Evolutionary conservation across 2,888 invertebrate genomes (phyloP).

Genomic region (Serrognathus titanus): DNA sequence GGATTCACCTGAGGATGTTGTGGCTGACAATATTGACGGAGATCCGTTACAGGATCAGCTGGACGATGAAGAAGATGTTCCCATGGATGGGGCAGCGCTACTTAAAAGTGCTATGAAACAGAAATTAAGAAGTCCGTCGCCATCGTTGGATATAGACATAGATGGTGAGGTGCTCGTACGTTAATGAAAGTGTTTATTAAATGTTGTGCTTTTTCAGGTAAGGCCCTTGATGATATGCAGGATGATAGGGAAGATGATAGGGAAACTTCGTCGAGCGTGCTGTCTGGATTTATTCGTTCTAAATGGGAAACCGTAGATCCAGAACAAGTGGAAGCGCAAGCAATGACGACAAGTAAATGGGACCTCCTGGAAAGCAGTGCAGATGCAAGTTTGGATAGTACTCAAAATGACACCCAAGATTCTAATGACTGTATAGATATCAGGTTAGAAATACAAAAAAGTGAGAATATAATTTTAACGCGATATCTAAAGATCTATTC

Average conservation of each 20-base stretch:
- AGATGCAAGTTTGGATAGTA: constrained; percentile 46
- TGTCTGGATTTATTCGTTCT: constrained; percentile 80
- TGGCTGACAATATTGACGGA: constrained; percentile 66
- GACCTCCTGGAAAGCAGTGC: constrained; percentile 64
- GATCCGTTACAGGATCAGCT: constrained; percentile 57
- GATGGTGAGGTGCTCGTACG: constrained; percentile 56
- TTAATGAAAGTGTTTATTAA: neutral
- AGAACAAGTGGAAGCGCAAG: constrained; percentile 73
- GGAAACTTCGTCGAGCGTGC: constrained; percentile 42
- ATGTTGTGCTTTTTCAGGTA: constrained; percentile 25
- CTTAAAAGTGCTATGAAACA: constrained; percentile 66
- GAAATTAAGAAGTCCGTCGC: constrained; percentile 40
- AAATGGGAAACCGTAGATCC: constrained; percentile 98
- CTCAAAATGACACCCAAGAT: constrained; percentile 42
- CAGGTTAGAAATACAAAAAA: constrained; percentile 31
- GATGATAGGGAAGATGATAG: constrained; percentile 32
- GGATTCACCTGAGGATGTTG: constrained; percentile 12
- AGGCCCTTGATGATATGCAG: constrained; percentile 37
- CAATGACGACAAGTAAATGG: constrained; percentile 87
- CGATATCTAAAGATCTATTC: no score
- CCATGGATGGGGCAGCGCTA: constrained; percentile 78
- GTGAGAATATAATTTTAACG: neutral
- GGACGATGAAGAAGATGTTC: constrained; percentile 59
- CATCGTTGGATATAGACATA: constrained; percentile 55
- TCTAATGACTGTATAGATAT: constrained; percentile 45